phyloP scores from a whole-genome alignment of 53 echinoderm and acorn worm species.

The Mesocentrotus franciscanus region DNA sequence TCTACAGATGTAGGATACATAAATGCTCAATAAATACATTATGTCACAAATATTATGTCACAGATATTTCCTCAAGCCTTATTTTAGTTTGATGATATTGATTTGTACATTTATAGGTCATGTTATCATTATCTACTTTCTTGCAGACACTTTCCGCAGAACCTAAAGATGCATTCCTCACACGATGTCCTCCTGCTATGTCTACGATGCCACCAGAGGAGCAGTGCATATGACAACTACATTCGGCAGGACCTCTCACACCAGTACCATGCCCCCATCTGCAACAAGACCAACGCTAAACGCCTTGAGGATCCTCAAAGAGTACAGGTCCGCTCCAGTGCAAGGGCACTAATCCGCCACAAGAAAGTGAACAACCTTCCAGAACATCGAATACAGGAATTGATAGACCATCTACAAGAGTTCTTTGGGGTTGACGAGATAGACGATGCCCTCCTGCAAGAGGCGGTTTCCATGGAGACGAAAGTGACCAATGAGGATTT shows the following conservation, averaged over 20 bases:
- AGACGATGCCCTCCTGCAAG: conserved; percentile 67
- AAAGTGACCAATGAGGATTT: conserved; percentile 80
- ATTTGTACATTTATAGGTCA: neutral
- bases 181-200: conserved; percentile 95
- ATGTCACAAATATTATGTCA: no score
- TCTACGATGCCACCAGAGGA: conserved; percentile 84
- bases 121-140: neutral
- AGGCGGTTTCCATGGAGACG: conserved; percentile 70
- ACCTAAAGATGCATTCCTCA: conserved; percentile 89
- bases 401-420: conserved; percentile 65
- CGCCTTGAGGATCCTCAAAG: conserved; percentile 77
- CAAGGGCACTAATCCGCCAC: conserved; percentile 85
- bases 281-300: conserved; percentile 69
- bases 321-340: conserved; percentile 81
- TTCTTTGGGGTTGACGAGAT: conserved; percentile 71
- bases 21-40: no score
- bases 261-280: conserved; percentile 84
- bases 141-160: conserved; percentile 87
- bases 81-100: neutral
- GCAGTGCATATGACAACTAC: conserved; percentile 75
- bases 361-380: conserved; percentile 73
- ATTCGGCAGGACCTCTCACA: conserved; percentile 72
- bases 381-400: conserved; percentile 74
- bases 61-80: no score
- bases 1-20: no score